These are phyloP conservation scores for Yponomeuta plumbellus DNA, from an alignment of 2,888 invertebrate genomes.

Conservation along the genomic window DNA sequence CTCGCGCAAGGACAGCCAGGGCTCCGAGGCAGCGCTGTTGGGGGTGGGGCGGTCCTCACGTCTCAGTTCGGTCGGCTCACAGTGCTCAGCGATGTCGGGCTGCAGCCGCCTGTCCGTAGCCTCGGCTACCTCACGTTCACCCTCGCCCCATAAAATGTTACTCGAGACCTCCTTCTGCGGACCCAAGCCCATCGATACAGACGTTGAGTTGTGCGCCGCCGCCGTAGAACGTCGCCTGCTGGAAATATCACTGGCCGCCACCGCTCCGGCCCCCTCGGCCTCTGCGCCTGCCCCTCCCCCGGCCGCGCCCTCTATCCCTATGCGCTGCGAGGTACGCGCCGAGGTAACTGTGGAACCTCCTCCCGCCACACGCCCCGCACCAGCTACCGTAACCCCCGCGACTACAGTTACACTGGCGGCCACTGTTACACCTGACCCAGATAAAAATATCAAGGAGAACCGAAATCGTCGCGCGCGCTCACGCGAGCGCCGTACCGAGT, in stretches of 20 bases:
- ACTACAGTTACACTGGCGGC: conserved; percentile 19
- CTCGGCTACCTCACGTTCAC: conserved; percentile 80
- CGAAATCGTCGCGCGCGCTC: conserved; percentile 48
- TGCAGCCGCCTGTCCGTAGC: conserved; percentile 59
- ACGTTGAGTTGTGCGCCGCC: conserved; percentile 67
- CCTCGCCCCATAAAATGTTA: conserved; percentile 93
- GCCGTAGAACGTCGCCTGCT: conserved; percentile 63
- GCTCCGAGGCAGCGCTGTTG: conserved; percentile 86
- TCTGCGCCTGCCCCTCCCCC: conserved; percentile 15
- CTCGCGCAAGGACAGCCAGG: conserved; percentile 83
- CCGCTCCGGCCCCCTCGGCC: conserved; percentile 21
- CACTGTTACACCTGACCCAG: conserved; percentile 33
- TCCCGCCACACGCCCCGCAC: neutral
- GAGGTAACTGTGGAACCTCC: conserved; percentile 54
- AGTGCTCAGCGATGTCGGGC: conserved; percentile 80
- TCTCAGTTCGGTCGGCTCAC: conserved; percentile 88
- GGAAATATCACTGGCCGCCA: conserved; percentile 52
- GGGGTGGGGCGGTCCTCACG: conserved; percentile 88
- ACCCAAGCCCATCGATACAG: conserved; percentile 81
- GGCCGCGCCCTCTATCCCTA: conserved; percentile 21
- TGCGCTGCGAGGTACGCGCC: conserved; percentile 33
- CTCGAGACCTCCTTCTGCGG: conserved; percentile 95
- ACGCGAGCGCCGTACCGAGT: conserved; percentile 44
- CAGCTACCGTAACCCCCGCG: conserved; percentile 27
- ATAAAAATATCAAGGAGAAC: conserved; percentile 50